Base-by-base conservation (phyloP, 2,888 invertebrate genomes). In the Meiosimyza platycephala region DNA sequence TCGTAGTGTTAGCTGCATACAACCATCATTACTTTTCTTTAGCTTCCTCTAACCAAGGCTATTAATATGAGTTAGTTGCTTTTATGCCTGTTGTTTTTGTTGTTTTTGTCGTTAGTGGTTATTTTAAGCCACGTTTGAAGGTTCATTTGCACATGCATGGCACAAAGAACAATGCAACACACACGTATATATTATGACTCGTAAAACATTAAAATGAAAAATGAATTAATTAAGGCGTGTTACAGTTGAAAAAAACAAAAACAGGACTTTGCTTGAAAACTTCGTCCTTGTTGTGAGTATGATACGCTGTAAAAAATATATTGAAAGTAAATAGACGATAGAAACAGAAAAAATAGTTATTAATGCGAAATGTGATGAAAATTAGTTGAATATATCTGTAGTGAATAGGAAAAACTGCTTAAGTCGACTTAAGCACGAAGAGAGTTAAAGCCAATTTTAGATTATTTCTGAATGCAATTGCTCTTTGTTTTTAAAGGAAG, bases 161-260 rank as follows among this genome's bases (percentile, higher is more conserved):
- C 22, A 33, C 59, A 59, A 28, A 22, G 28, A 59, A n/a, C 55
- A n/a, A 55, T 2, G 22, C 54, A 16, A 54, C 13, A 54, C 54
- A 18, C 54, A 54, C 57, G 57, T 57, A 57, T 3, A 57, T 57
- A 22, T 57, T 57, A 57, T 22, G 57, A 28, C 57, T 57, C 28
- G 18, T 16, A 57, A 28, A 57, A 12, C 18, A 22, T 18, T 50
- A 22, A 64, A 64, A 66, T 67, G 67, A 67, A 67, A 57, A 67
- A 67, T 67, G 67, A 67, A 67, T 67, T 67, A 67, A 67, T 67
- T 67, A 67, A 48, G 40, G 33, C 33, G 16, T 16, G 6, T 54
- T 54, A 15, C 5, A 48, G 50, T 18, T 18, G 2, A 40, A 33
- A 47, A 33, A 47, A 50, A 47, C 48, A 9, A 55, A 1, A 55